A percentile compares a stretch with the other conserved stretches of the same genome.
These are phyloP conservation scores for Apostichopus leukothele DNA, from an alignment of 53 echinoderm and acorn worm genomes.

Conservation along the genomic window DNA sequence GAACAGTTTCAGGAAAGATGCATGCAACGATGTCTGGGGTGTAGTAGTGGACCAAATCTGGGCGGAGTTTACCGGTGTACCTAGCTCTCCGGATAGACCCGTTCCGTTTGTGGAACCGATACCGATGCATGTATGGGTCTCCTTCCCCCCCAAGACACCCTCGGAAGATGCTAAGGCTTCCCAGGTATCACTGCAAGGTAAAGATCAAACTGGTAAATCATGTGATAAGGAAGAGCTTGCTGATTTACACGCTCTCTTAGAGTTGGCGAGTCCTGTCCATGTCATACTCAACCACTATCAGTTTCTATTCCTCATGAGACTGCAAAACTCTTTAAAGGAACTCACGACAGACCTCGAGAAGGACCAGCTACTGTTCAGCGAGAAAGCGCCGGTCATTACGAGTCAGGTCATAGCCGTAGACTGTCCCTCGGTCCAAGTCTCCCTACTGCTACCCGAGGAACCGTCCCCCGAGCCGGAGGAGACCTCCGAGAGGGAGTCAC, in stretches of 20 bases:
- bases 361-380: conserved; percentile 73
- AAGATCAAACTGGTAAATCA: background rate
- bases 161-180: background rate
- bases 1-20: conserved; percentile 76
- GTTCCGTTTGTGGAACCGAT: conserved; percentile 87
- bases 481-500: background rate
- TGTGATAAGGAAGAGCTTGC: conserved; percentile 45
- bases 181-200: background rate
- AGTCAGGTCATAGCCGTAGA: conserved; percentile 72
- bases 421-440: conserved; percentile 63
- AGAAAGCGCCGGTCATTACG: conserved; percentile 53
- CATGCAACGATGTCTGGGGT: conserved; percentile 82
- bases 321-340: conserved; percentile 77
- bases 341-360: conserved; percentile 67
- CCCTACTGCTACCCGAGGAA: conserved; percentile 62
- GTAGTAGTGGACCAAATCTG: conserved; percentile 90
- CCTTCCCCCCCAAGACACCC: conserved; percentile 20
- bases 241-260: conserved; percentile 74
- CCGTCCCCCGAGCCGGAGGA: conserved; percentile 39
- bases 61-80: conserved; percentile 83
- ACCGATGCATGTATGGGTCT: conserved; percentile 72
- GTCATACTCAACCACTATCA: conserved; percentile 89
- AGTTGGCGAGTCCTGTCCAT: conserved; percentile 62
- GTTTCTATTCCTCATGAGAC: conserved; percentile 84
- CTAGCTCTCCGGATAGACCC: conserved; percentile 72